phyloP scores from a whole-genome alignment of 1,140 invertebrate genomes.

The Hesperophylax magnus region DNA sequence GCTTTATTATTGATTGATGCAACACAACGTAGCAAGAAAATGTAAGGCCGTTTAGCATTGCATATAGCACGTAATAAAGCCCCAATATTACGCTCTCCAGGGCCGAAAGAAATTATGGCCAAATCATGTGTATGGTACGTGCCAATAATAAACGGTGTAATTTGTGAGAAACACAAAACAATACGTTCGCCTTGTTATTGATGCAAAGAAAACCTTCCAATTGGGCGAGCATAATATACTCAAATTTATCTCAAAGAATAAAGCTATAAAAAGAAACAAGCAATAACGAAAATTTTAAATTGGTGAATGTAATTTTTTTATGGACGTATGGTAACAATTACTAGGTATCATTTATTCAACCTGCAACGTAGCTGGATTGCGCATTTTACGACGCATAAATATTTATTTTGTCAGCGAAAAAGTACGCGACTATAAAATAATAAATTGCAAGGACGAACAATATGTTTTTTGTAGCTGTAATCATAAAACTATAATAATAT shows the following conservation, averaged over 20 bases:
- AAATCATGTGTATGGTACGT: neutral
- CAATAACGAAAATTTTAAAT: slow-evolving; percentile 1
- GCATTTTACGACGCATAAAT: too few species aligned
- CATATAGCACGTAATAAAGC: neutral
- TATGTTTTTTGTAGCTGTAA: too few species aligned
- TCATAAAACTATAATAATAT: too few species aligned
- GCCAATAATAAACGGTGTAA: too few species aligned
- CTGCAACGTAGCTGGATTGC: too few species aligned
- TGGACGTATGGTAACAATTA: too few species aligned
- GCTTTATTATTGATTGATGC: slow-evolving; percentile 22
- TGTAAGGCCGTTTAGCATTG: slow-evolving; percentile 9
- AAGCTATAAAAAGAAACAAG: neutral
- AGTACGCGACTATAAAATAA: too few species aligned
- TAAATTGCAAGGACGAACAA: too few species aligned
- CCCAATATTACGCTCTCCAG: neutral
- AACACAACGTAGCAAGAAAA: neutral
- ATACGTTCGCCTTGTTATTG: neutral
- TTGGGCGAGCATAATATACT: neutral
- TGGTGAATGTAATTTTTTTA: too few species aligned
- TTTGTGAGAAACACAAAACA: neutral
- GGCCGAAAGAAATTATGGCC: slow-evolving; percentile 1
- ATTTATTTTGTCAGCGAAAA: too few species aligned
- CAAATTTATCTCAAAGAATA: neutral
- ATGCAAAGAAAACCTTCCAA: neutral
- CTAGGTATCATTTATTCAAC: too few species aligned